These are phyloP conservation scores for Anorthoa munda DNA, from an alignment of 2,888 invertebrate species.

Conservation along the genomic window DNA sequence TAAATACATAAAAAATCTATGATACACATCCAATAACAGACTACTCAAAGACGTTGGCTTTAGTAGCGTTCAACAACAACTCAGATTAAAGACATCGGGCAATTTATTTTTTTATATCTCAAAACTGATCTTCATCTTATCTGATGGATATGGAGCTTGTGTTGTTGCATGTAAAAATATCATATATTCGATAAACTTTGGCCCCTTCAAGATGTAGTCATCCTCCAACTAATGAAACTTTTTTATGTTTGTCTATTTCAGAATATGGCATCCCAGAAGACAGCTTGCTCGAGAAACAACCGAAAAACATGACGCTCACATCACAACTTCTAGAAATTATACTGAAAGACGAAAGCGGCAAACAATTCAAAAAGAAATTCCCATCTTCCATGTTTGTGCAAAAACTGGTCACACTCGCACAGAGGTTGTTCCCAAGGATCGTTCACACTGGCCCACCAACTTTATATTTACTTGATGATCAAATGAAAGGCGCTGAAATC, in stretches of 20 bases:
- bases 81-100: background rate
- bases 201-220: background rate
- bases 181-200: too few species aligned
- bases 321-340: conserved; percentile 92
- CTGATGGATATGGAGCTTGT: too few species aligned
- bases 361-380: conserved; percentile 93
- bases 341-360: conserved; percentile 89
- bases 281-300: conserved; percentile 91
- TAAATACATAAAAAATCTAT: background rate
- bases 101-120: too few species aligned
- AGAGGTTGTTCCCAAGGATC: conserved; percentile 92
- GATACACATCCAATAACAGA: background rate
- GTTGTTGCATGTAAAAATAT: background rate
- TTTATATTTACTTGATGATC: conserved; percentile 89
- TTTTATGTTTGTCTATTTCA: conserved; percentile 75
- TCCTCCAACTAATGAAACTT: background rate
- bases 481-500: conserved; percentile 93
- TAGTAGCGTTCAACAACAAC: background rate
- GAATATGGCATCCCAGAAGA: conserved; percentile 96
- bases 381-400: conserved; percentile 95
- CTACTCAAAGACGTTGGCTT: background rate
- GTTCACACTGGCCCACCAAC: conserved; percentile 82
- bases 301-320: conserved; percentile 91
- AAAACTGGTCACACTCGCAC: conserved; percentile 95
- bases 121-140: too few species aligned